Evolutionary conservation across 2,113 vertebrate genomes (phyloP), one percentile per base, ranked within the genome.

Genomic region (Corythoichthys haematopterus): DNA sequence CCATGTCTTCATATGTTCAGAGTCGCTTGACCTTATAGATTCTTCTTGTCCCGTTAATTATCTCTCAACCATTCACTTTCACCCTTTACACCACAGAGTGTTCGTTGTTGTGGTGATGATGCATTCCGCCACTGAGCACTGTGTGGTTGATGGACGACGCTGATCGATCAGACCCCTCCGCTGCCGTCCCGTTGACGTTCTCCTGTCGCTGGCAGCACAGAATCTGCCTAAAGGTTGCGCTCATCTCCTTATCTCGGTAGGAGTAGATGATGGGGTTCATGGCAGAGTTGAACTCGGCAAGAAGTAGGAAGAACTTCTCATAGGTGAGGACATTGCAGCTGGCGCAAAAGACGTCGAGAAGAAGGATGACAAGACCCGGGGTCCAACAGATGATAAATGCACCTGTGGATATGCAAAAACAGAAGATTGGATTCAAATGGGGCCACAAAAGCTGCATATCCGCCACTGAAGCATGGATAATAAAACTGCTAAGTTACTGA

Each of bases 211-310:
- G 97, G 83, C 97, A 99, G 84, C 95, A 99, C 53, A 99, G 93
- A 84, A 99, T 98, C 90, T 98, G 97, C 70, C 93, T 94, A 91
- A 99, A 99, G 57, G 97, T 99, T 0, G 96, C 90, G 0, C 96
- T 98, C 97, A 99, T 99, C 83, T 99, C 97, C 77, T 99, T 99
- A 91, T 99, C 97, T 0, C 97, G 93, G 82, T 98, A 99, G 50
- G 97, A 99, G 88, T 99, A 99, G 87, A 99, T 99, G 88, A 99
- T 99, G 79, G 97, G 97, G 85, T 99, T 99, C 97, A 99, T 99
- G 80, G 97, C 97, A 0, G 97, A 99, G 89, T 99, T 99, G 91
- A 98, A 97, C 85, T 98, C 97, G 0, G 97, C 97, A 2, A 99
- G 91, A 53, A 99, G 94, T 15, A 99, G 93, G 90, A 99, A 98